Base-by-base conservation (phyloP, 2,888 invertebrate species). In the Lasioglossum morio region DNA sequence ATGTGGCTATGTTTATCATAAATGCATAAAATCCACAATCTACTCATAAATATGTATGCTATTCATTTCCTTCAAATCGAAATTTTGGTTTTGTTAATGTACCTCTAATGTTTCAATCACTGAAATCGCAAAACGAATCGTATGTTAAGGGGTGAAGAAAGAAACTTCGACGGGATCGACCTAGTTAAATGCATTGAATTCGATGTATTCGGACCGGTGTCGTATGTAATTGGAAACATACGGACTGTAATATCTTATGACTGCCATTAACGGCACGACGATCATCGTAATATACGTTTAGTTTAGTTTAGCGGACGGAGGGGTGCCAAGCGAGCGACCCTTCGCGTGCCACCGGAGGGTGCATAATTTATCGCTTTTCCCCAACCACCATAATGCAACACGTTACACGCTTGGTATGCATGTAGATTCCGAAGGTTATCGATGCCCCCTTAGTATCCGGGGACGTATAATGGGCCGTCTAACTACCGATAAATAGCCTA, bases 301-400 rank as follows among this genome's bases (percentile, higher is more conserved):
- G 93, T 94, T 94, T 92, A 92, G 93, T 94, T 92, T 92, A 90
- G 94, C 89, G 80, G 89, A 84, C 85, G 87, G 10, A 84, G 89
- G 88, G 89, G 85, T 79, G 85, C 85, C 80, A 81, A 81, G 82
- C 83, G 79, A 73, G 78, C 90, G 88, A 87, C 87, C 91, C 90
- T 86, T 89, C 85, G 87, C 81, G 77, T 81, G 75, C 89, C 86
- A 79, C 76, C 80, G 79, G 60, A 93, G 94, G 95, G 95, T 95
- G 95, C 94, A 95, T 95, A 95, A 95, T 94, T 95, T 95, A 95
- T 95, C 94, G 94, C 90, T 86, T 87, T 88, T 87, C 90, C 40
- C 69, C 90, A 81, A 79, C 85, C 89, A 78, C 84, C 87, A 79
- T 91, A 92, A 92, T 92, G 88, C 89, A 90, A 93, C 92, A 91